Evolutionary conservation across 2,113 vertebrate genomes (phyloP), one percentile per base, ranked within the genome.

Genomic region (Argyrosomus japonicus): DNA sequence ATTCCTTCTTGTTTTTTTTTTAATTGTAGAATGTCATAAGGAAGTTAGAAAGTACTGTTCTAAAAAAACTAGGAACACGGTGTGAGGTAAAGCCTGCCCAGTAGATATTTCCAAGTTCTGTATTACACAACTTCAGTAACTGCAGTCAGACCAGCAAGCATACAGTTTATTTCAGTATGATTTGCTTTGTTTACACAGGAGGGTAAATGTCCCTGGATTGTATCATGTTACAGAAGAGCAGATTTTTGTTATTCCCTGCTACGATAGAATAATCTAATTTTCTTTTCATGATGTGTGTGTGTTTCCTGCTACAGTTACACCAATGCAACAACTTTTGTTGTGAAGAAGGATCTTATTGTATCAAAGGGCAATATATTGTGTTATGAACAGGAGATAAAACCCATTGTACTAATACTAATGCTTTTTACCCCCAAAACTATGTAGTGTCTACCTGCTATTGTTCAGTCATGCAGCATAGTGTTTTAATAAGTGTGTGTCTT

Each of bases 41-140:
- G 10, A 4, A 67, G 18, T 29, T 3, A 19, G 3, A 81, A 45
- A 5, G 6, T 50, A n/a, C 54, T 36, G 4, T 51, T 67, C 27
- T 60, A 36, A 47, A 65, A 32, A 65, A 58, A 68, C 21, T 10
- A 6, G 4, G 5, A 63, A 36, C 15, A 53, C 3, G 9, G 18
- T 48, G 25, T 48, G 18, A 50, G 29, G 60, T 29, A 48, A 43
- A 50, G 27, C 15, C 51, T 29, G 43, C 12, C 0, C 5, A 48
- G n/a, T 57, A 0, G 0, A 17, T 5, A 13, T 0, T 17, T 68
- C 53, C 14, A 61, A 14, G 5, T 50, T 50, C 7, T 36, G 36
- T 36, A 25, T 85, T 81, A 54, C 36, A 40, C 63, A 72, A 80
- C 67, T 47, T 29, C 17, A 23, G 43, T 50, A 36, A 45, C 68